Evolutionary conservation across 2,113 vertebrate genomes (phyloP), one percentile per base, ranked within the genome.

Genomic region (Xenopus borealis): DNA sequence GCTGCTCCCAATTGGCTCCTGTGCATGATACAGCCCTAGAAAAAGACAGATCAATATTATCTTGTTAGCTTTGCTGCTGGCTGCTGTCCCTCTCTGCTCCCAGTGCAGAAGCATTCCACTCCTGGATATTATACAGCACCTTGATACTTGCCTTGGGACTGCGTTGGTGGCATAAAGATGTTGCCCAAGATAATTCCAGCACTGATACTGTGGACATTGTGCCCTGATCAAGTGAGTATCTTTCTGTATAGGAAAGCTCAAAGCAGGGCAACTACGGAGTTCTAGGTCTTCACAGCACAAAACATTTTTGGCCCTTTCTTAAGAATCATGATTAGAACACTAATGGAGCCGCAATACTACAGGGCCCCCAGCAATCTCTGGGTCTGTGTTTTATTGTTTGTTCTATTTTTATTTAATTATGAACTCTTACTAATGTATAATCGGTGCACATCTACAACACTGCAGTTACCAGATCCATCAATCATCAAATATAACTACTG

Each of bases 1-100:
- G 45, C 53, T 52, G 23, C 59, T 77, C 19, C 57, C 67, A 64
- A 77, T 77, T 77, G 74, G 74, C 74, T 76, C 66, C 73, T 69
- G 73, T 76, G 30, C 4, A 76, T 46, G 19, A 69, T 45, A n/a
- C 59, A 27, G 27, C 20, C 14, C 58, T 70, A 63, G 66, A 70
- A 70, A 64, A 63, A 69, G 46, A 59, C 64, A 50, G 57, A 77
- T 77, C 74, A 57, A 77, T 77, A 77, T 46, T 62, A 64, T 53
- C 18, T 63, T 70, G 66, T 23, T 50, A 53, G 58, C 8, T 18
- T 44, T 33, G 45, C 65, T 52, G 12, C 44, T 50, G 12, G 14
- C 62, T 50, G 44, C 33, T 66, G 30, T 46, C 40, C 17, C 5
- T 45, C 63, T 46, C 19, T n/a, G 23, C 33, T 18, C 40, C 14